Conservation (phyloP, 2,113 vertebrate species). For the Anarhynchus alexandrinus region DNA sequence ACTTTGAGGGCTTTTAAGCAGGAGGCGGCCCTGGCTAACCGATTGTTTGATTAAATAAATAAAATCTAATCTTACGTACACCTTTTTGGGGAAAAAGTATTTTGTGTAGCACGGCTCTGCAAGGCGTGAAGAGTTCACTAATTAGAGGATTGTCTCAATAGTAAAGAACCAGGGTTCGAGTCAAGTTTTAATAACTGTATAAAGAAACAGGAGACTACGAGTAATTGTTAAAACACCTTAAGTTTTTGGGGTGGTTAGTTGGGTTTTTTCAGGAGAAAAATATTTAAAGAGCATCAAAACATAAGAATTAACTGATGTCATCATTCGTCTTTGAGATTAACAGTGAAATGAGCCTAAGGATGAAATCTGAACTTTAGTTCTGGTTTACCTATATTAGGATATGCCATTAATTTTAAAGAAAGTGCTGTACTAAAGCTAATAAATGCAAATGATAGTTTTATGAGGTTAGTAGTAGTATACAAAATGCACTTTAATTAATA, state of each 20-base stretch:
- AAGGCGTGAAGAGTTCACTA: neutral
- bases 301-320: neutral
- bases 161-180: neutral
- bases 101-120: neutral
- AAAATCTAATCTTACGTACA: neutral
- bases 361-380: neutral
- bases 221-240: neutral
- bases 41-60: neutral
- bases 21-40: neutral
- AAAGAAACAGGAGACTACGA: neutral
- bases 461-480: slow-evolving; percentile 34
- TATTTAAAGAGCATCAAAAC: neutral
- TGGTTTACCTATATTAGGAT: neutral
- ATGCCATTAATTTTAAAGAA: slow-evolving; percentile 1
- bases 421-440: slow-evolving; percentile 22
- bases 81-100: neutral
- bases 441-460: slow-evolving; percentile 57
- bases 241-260: rapidly evolving
- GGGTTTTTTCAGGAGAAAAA: neutral
- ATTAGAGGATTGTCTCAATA: neutral
- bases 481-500: slow-evolving; percentile 48
- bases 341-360: neutral
- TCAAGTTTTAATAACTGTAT: neutral
- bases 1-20: neutral
- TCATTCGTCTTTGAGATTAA: neutral